These are phyloP conservation scores for Nomada ferruginata DNA, from an alignment of 2,888 invertebrate genomes.

Conservation along the genomic window DNA sequence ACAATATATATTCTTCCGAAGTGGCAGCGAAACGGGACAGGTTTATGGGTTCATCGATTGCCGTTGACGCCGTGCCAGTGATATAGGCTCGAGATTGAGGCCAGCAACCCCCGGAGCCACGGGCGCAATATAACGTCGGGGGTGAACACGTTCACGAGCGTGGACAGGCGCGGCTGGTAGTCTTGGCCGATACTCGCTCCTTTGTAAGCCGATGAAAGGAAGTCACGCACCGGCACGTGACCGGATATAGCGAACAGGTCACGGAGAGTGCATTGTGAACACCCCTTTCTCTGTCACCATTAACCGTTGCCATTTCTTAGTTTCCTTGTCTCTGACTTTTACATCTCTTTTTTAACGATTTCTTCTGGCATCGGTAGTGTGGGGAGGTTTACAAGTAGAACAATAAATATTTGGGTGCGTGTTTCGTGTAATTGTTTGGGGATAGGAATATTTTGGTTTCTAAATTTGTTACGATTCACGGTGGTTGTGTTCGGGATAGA, in stretches of 20 bases:
- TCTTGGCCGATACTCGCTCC: slow-evolving; percentile 38
- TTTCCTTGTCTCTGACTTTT: slow-evolving; percentile 10
- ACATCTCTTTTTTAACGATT: neutral
- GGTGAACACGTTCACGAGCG: slow-evolving; percentile 48
- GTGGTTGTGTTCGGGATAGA: neutral
- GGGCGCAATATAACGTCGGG: slow-evolving; percentile 49
- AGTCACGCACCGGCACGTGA: slow-evolving; percentile 71
- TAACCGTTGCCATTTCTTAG: neutral
- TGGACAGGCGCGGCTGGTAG: slow-evolving; percentile 33
- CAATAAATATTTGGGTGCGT: too few relatives aligned
- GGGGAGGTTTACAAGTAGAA: too few relatives aligned
- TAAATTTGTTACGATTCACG: neutral
- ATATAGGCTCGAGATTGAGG: slow-evolving; percentile 72
- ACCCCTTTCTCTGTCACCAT: slow-evolving; percentile 11
- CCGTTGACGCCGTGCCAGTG: slow-evolving; percentile 50
- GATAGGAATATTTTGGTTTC: neutral
- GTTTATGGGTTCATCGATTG: slow-evolving; percentile 72
- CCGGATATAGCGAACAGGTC: slow-evolving; percentile 61
- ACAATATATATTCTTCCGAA: slow-evolving; percentile 66
- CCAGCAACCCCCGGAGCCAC: slow-evolving; percentile 50
- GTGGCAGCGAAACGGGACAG: slow-evolving; percentile 66
- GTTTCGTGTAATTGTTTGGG: neutral
- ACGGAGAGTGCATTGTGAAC: slow-evolving; percentile 66
- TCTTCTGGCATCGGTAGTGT: neutral
- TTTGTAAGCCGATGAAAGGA: slow-evolving; percentile 71